These are phyloP conservation scores for Sceloporus undulatus DNA, from an alignment of 2,113 vertebrate genomes.

Conservation along the genomic window DNA sequence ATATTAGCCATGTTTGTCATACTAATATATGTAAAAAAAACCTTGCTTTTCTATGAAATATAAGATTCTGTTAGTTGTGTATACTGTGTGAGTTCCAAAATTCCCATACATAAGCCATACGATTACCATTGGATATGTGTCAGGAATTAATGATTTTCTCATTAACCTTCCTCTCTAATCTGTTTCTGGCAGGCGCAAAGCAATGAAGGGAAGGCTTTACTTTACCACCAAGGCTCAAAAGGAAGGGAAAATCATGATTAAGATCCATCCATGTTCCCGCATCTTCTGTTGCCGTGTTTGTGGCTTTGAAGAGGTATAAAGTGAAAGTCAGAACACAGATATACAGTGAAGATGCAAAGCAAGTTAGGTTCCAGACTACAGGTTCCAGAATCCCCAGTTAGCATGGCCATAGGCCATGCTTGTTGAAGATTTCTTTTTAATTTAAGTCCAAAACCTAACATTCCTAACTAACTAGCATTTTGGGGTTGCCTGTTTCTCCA, in stretches of 20 bases:
- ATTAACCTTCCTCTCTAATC: accelerated
- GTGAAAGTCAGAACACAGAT: not conserved
- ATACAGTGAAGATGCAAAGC: not conserved
- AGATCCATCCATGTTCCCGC: slow-evolving; percentile 89
- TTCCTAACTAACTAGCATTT: not conserved
- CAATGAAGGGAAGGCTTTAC: slow-evolving; percentile 95
- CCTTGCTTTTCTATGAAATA: not conserved
- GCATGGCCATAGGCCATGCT: too few relatives aligned
- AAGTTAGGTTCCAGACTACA: too few relatives aligned
- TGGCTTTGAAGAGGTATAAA: slow-evolving; percentile 90
- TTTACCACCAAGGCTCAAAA: slow-evolving; percentile 93
- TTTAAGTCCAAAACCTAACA: too few relatives aligned
- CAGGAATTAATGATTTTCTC: not conserved
- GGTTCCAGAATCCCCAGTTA: too few relatives aligned
- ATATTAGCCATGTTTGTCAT: not conserved
- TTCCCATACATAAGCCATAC: not conserved
- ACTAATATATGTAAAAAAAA: not conserved
- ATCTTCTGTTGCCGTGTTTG: slow-evolving; percentile 92
- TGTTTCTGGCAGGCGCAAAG: slow-evolving; percentile 84
- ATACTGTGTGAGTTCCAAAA: not conserved
- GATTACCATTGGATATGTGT: not conserved
- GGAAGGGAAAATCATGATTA: slow-evolving; percentile 93
- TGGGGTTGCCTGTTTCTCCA: not conserved
- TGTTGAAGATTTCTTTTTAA: too few relatives aligned
- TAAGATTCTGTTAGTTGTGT: not conserved